These are phyloP conservation scores for Danio aesculapii DNA, from an alignment of 2,797 vertebrate species.

Conservation along the genomic window DNA sequence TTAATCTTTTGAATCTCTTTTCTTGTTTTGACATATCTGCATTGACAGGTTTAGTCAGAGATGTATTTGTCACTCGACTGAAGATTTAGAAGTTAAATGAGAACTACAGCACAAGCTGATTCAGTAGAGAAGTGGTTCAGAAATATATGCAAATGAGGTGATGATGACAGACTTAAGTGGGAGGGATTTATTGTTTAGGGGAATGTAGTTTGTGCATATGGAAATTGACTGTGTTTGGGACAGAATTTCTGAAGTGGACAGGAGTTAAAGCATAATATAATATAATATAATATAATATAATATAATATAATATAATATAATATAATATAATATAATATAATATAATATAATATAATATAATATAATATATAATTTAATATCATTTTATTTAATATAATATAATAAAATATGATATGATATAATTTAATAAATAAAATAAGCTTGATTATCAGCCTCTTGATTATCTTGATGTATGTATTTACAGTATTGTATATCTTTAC, in stretches of 20 bases:
- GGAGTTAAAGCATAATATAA: neutral
- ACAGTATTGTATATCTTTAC: too few species aligned
- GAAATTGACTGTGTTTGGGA: neutral
- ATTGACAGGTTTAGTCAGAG: slow-evolving; percentile 11
- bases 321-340: too few species aligned
- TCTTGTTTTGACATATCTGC: slow-evolving; percentile 14
- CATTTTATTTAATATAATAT: too few species aligned
- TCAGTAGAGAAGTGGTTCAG: neutral
- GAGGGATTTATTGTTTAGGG: neutral
- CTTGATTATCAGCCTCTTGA: too few species aligned
- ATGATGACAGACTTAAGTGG: neutral
- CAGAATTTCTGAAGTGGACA: neutral
- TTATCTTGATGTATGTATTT: too few species aligned
- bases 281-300: too few species aligned
- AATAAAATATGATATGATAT: too few species aligned
- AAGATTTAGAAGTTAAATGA: slow-evolving; percentile 16
- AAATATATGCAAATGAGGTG: neutral
- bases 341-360: too few species aligned
- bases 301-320: too few species aligned
- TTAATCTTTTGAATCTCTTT: slow-evolving; percentile 4
- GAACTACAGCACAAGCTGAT: slow-evolving; percentile 1
- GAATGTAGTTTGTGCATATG: neutral
- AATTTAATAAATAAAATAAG: too few species aligned
- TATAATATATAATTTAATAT: too few species aligned
- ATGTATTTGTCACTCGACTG: neutral